Percentiles rank a stretch among this genome's conserved stretches.
phyloP scores from a whole-genome alignment of 2,888 invertebrate genomes.

The Halictus ligatus region DNA sequence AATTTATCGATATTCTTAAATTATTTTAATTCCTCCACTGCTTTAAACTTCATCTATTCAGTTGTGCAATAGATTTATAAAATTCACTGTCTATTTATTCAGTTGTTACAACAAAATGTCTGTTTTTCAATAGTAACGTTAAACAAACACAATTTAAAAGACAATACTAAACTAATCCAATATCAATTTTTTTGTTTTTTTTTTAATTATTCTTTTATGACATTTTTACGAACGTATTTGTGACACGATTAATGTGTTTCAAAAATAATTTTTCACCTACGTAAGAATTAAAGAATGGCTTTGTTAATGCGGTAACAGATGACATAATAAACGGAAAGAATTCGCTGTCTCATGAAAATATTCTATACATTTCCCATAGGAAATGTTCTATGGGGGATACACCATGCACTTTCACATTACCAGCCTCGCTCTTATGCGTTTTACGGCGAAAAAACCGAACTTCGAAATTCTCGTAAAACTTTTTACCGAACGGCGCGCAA shows the following conservation, averaged over 20 bases:
- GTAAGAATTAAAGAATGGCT: background rate
- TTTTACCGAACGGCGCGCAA: constrained; percentile 11
- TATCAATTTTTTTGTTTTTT: too few species aligned
- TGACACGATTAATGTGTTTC: background rate
- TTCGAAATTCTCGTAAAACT: constrained; percentile 37
- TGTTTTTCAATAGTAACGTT: too few species aligned
- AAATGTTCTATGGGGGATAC: background rate
- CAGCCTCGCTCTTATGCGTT: background rate
- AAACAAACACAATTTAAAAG: too few species aligned
- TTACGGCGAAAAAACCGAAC: background rate
- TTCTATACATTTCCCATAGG: background rate
- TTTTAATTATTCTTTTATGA: too few species aligned
- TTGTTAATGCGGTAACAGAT: background rate
- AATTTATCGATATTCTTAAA: background rate
- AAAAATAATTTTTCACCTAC: too few species aligned
- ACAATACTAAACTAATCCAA: too few species aligned
- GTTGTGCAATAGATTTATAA: too few species aligned
- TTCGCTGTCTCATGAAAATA: background rate
- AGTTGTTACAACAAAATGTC: too few species aligned
- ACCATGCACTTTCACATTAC: background rate
- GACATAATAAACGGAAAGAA: background rate
- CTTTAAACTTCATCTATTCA: too few species aligned
- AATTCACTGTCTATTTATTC: too few species aligned
- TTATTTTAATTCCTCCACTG: background rate
- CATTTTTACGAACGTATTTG: too few species aligned